These are phyloP conservation scores for Trididemnum clinides DNA, from an alignment of 23 tunicate genomes.

Conservation along the genomic window DNA sequence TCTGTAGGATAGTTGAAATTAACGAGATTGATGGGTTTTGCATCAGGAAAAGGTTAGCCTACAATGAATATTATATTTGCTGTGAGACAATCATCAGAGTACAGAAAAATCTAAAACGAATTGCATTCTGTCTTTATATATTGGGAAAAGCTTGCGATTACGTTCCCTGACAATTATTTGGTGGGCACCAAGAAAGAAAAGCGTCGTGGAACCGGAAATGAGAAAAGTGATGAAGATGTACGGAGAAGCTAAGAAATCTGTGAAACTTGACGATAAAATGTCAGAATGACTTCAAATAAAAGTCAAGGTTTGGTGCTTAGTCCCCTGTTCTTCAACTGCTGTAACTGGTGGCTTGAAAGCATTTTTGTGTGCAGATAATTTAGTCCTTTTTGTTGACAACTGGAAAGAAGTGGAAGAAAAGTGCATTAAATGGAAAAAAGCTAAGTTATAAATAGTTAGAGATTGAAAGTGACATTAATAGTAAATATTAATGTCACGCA, in stretches of 20 bases:
- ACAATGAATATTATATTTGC: not conserved
- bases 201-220: not conserved
- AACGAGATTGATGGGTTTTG: not conserved
- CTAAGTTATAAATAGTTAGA: too few species aligned
- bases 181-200: not conserved
- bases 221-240: not conserved
- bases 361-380: too few species aligned
- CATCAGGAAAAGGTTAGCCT: not conserved
- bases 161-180: not conserved
- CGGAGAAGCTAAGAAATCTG: not conserved
- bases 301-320: too few species aligned
- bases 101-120: not conserved
- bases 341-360: too few species aligned
- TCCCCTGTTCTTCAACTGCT: too few species aligned
- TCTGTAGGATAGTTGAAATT: not conserved
- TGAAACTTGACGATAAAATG: not conserved
- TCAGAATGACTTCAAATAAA: too few species aligned
- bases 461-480: too few species aligned
- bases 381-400: too few species aligned
- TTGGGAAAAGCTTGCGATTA: not conserved
- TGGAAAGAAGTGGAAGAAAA: too few species aligned
- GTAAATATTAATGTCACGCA: too few species aligned
- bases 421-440: too few species aligned
- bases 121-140: not conserved
- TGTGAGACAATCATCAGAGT: not conserved